Conservation (phyloP, 1,140 invertebrate genomes). For the Drosophila rufa region DNA sequence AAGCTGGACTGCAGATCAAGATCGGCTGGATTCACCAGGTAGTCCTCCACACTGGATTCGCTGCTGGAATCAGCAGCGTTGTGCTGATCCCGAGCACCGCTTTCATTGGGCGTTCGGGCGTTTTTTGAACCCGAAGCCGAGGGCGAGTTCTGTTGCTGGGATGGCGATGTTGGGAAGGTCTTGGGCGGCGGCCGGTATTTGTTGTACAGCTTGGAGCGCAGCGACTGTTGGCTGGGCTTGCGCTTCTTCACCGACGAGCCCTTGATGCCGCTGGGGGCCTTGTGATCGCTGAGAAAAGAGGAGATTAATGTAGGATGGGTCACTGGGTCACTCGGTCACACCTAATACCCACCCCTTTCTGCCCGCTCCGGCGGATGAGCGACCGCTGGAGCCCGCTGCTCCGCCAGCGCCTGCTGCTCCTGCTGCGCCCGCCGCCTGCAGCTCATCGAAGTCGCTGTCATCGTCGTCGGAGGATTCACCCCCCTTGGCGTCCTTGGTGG, state of each 20-base stretch:
- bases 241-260: slow-evolving; percentile 74
- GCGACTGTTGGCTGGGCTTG: slow-evolving; percentile 73
- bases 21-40: slow-evolving; percentile 81
- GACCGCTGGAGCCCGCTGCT: slow-evolving; percentile 40
- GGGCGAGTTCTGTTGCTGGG: slow-evolving; percentile 70
- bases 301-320: neutral
- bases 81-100: slow-evolving; percentile 49
- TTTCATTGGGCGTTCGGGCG: slow-evolving; percentile 84
- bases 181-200: slow-evolving; percentile 82
- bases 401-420: slow-evolving; percentile 14
- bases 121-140: slow-evolving; percentile 83
- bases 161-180: slow-evolving; percentile 64
- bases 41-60: slow-evolving; percentile 82
- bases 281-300: slow-evolving; percentile 51
- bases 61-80: slow-evolving; percentile 75
- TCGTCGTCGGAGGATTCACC: slow-evolving; percentile 81
- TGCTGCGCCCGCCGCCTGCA: slow-evolving; percentile 22
- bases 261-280: slow-evolving; percentile 63
- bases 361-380: slow-evolving; percentile 46
- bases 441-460: slow-evolving; percentile 79
- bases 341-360: slow-evolving; percentile 51
- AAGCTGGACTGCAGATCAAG: slow-evolving; percentile 80
- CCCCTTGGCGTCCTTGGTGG: slow-evolving; percentile 68
- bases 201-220: slow-evolving; percentile 80
- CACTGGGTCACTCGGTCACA: slow-evolving; percentile 3